Percentiles rank a stretch among this genome's conserved stretches.
Conservation (phyloP, 2,113 vertebrate genomes). For the Coturnix japonica region DNA sequence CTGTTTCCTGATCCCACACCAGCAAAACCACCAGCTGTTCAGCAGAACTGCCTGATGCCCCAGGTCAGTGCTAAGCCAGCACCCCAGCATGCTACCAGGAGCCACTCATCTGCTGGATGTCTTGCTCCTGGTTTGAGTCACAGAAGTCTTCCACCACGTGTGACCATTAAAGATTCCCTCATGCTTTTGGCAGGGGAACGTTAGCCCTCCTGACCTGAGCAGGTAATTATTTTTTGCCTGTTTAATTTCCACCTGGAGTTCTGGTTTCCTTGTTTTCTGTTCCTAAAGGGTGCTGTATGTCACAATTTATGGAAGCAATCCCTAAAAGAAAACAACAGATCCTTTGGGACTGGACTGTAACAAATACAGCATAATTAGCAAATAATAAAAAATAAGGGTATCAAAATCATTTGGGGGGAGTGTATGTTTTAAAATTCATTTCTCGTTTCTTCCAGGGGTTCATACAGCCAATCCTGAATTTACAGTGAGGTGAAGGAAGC, state of each 20-base stretch:
- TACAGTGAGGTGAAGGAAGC: neutral
- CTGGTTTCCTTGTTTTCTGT: constrained; percentile 17
- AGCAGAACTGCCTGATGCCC: neutral
- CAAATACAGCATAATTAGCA: neutral
- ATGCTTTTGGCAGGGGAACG: neutral
- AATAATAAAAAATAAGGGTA: constrained; percentile 15
- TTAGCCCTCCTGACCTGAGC: constrained; percentile 44
- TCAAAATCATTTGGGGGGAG: neutral
- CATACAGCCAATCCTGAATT: neutral
- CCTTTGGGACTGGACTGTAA: neutral
- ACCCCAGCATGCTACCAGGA: neutral
- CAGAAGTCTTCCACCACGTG: constrained; percentile 43
- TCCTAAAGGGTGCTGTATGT: neutral
- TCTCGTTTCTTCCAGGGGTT: neutral
- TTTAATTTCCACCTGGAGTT: constrained; percentile 57
- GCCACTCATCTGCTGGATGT: accelerated
- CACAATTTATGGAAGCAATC: neutral
- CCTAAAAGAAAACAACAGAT: neutral
- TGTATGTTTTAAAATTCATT: neutral
- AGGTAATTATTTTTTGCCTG: constrained; percentile 57
- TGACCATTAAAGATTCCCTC: constrained; percentile 52
- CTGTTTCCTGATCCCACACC: neutral
- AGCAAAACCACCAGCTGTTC: neutral
- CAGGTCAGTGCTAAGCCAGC: neutral
- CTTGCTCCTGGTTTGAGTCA: neutral